Percentiles rank a stretch among this genome's conserved stretches.
Evolutionary conservation across 1,140 invertebrate genomes (phyloP).

Genomic region (Lasioglossum baleicum): DNA sequence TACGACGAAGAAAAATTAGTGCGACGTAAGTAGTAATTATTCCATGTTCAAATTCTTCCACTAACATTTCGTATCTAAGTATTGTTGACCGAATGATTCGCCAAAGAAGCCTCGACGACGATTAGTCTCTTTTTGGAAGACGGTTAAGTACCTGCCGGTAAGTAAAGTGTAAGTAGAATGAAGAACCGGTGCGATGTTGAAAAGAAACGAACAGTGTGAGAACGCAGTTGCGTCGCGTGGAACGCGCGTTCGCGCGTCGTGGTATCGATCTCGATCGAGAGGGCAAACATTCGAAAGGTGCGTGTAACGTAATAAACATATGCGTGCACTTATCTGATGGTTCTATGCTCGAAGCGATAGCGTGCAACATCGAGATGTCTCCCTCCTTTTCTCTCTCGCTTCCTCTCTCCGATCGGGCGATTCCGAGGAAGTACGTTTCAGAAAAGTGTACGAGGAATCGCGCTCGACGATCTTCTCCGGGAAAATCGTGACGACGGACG

Average conservation of each 20-base stretch:
- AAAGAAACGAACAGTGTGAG: too few species aligned
- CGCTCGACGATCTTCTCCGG: constrained; percentile 10
- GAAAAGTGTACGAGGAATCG: constrained; percentile 7
- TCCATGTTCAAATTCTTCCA: too few species aligned
- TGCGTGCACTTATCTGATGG: constrained; percentile 31
- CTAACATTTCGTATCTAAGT: too few species aligned
- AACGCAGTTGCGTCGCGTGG: neutral
- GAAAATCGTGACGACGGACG: constrained; percentile 1
- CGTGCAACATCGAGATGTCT: neutral
- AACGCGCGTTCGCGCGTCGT: neutral
- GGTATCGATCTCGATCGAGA: constrained; percentile 24
- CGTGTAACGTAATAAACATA: constrained; percentile 31
- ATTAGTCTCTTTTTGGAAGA: too few species aligned
- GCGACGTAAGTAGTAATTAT: too few species aligned
- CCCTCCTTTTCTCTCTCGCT: too few species aligned
- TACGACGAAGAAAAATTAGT: too few species aligned
- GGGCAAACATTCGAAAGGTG: constrained; percentile 9
- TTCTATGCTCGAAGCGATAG: constrained; percentile 18
- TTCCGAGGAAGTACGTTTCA: constrained; percentile 27
- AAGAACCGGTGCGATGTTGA: too few species aligned
- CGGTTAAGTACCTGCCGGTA: too few species aligned
- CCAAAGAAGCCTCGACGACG: too few species aligned
- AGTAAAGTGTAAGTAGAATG: too few species aligned
- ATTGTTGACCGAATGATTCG: too few species aligned
- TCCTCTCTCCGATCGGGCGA: neutral